A percentile compares a stretch with the other conserved stretches of the same genome.
Conservation (phyloP, 2,797 vertebrate species). For the Oreochromis mossambicus region DNA sequence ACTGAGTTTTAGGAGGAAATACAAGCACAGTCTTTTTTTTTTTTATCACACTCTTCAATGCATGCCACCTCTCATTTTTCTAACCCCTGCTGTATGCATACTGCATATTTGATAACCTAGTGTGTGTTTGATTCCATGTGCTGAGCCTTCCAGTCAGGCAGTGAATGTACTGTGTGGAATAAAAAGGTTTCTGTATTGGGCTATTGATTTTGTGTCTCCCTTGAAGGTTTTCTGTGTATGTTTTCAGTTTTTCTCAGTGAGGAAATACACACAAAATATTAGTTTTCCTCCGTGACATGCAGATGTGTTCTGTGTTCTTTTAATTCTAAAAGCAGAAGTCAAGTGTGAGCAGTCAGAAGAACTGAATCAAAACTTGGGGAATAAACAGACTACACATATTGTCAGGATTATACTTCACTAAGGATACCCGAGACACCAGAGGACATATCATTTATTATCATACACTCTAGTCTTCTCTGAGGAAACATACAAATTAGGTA, state of each 20-base stretch:
- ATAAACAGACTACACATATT: background rate
- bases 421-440: background rate
- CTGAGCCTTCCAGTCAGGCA: background rate
- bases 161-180: slow-evolving; percentile 19
- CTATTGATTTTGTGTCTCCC: slow-evolving; percentile 27
- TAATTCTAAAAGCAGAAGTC: background rate
- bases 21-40: background rate
- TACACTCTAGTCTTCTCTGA: background rate
- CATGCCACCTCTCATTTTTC: background rate
- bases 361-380: background rate
- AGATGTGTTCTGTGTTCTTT: background rate
- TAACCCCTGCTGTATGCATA: background rate
- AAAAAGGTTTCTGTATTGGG: slow-evolving; percentile 28
- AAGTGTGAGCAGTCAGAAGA: background rate
- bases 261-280: background rate
- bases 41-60: background rate
- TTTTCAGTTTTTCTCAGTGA: background rate
- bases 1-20: background rate
- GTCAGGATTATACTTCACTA: background rate
- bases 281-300: background rate
- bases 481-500: background rate
- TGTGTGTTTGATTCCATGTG: slow-evolving; percentile 23
- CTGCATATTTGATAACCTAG: slow-evolving; percentile 42
- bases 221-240: background rate
- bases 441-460: background rate